These are phyloP conservation scores for Plectrocnemia conspersa DNA, from an alignment of 1,140 invertebrate species.

Conservation along the genomic window DNA sequence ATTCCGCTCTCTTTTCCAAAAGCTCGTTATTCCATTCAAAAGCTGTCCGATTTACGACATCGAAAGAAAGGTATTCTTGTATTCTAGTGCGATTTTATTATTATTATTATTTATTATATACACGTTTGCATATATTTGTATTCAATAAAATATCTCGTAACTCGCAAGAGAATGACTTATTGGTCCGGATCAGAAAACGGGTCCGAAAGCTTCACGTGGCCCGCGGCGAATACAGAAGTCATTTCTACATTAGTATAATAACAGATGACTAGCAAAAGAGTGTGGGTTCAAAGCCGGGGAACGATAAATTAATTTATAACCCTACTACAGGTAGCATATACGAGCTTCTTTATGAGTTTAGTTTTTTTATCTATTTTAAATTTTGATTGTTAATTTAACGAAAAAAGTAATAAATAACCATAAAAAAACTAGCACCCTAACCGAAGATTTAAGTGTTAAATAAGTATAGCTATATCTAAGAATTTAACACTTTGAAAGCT, in stretches of 20 bases:
- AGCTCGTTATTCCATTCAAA: slow-evolving; percentile 3
- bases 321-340: slow-evolving; percentile 13
- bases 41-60: too few relatives aligned
- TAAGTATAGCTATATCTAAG: too few relatives aligned
- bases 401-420: too few relatives aligned
- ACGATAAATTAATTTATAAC: slow-evolving; percentile 25
- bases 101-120: neutral
- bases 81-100: too few relatives aligned
- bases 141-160: neutral
- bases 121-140: neutral
- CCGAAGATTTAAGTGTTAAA: too few relatives aligned
- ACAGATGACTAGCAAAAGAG: slow-evolving; percentile 32
- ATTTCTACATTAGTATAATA: slow-evolving; percentile 33
- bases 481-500: too few relatives aligned
- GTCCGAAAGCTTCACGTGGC: neutral
- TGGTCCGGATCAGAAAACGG: slow-evolving; percentile 5
- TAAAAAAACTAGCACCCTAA: too few relatives aligned
- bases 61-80: too few relatives aligned
- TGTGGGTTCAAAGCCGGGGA: neutral
- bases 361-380: too few relatives aligned
- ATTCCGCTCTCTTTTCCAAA: too few relatives aligned
- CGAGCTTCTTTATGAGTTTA: too few relatives aligned
- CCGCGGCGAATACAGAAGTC: slow-evolving; percentile 34
- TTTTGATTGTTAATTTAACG: too few relatives aligned
- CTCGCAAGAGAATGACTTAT: slow-evolving; percentile 1